Evolutionary conservation across 2,888 invertebrate genomes (phyloP).

Genomic region (Ochropleura plecta): DNA sequence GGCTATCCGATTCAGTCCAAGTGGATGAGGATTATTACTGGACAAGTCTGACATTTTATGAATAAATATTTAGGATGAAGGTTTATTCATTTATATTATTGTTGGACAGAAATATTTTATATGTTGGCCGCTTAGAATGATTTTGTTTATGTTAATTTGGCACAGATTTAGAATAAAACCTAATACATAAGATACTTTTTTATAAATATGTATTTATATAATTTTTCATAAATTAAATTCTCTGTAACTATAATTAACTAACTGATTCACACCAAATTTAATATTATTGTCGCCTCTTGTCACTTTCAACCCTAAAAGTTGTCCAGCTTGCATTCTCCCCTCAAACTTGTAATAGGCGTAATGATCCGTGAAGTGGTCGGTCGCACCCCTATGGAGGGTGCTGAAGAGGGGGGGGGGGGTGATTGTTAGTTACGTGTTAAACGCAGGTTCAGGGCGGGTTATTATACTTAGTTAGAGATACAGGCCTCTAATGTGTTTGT

Average conservation of each 20-base stretch:
- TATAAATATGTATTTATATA: too few relatives aligned
- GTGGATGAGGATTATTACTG: too few relatives aligned
- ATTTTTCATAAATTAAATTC: too few relatives aligned
- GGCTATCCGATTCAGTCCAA: too few relatives aligned
- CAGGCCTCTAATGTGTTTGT: conserved; percentile 41
- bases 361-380: conserved; percentile 71
- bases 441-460: conserved; percentile 38
- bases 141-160: too few relatives aligned
- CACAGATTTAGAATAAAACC: too few relatives aligned
- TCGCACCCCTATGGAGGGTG: conserved; percentile 19
- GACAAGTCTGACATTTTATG: too few relatives aligned
- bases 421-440: conserved; percentile 65
- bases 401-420: conserved; percentile 20
- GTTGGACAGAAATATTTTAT: too few relatives aligned
- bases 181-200: too few relatives aligned
- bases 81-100: too few relatives aligned
- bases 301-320: conserved; percentile 29
- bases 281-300: conserved; percentile 7
- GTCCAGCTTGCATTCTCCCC: conserved; percentile 65
- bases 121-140: too few relatives aligned
- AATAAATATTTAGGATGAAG: too few relatives aligned
- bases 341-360: conserved; percentile 73
- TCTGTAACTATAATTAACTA: background rate
- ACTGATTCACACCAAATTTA: background rate
- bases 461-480: conserved; percentile 36